Conservation (phyloP, 2,113 vertebrate species). For the Osmerus eperlanus region DNA sequence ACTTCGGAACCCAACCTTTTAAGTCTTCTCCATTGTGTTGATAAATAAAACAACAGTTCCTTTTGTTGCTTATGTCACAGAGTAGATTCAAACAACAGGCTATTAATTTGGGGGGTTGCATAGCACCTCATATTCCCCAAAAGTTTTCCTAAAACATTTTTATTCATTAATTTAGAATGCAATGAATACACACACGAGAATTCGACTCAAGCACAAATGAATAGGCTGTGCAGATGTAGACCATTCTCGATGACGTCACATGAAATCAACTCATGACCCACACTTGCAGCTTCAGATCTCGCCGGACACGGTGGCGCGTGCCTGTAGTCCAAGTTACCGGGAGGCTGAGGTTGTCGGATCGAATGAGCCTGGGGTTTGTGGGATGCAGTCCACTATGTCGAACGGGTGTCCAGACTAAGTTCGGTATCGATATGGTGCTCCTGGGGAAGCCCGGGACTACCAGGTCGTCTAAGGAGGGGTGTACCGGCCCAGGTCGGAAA, state of each 20-base stretch:
- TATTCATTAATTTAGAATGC: too few relatives aligned
- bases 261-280: not conserved
- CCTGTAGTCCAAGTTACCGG: conserved; percentile 73
- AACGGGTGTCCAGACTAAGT: conserved; percentile 35
- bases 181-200: too few relatives aligned
- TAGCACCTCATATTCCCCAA: too few relatives aligned
- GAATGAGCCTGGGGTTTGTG: conserved; percentile 36
- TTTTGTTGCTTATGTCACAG: too few relatives aligned
- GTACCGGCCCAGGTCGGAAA: conserved; percentile 64
- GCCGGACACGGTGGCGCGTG: conserved; percentile 75
- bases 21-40: too few relatives aligned
- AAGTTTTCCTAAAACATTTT: too few relatives aligned
- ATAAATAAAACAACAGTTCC: too few relatives aligned
- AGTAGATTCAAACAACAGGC: too few relatives aligned
- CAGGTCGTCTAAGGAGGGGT: conserved; percentile 59
- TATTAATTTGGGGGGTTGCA: too few relatives aligned
- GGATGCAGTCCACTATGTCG: conserved; percentile 30
- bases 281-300: fast-evolving
- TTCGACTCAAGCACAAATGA: not conserved
- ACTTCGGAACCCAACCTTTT: conserved; percentile 66
- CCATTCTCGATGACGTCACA: not conserved
- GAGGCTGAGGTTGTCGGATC: conserved; percentile 39
- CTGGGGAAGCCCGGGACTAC: conserved; percentile 13
- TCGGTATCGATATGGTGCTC: conserved; percentile 40
- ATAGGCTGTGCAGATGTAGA: too few relatives aligned